Percentiles rank a stretch among this genome's conserved stretches.
phyloP scores from a whole-genome alignment of 2,888 invertebrate species.

The Panzeria rudis region DNA sequence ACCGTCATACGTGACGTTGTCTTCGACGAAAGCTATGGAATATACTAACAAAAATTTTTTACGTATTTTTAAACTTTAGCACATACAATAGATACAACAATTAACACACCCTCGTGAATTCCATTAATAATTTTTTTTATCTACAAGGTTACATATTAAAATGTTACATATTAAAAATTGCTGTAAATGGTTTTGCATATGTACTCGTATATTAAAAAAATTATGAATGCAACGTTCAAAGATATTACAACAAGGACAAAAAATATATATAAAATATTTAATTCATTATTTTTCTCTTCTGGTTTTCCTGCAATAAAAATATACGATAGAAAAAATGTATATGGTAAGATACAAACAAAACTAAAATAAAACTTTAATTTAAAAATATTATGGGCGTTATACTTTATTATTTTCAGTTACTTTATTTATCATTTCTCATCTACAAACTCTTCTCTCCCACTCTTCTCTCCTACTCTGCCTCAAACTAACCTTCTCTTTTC shows the following conservation, averaged over 20 bases:
- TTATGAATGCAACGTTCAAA: too few species aligned
- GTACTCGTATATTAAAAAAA: too few species aligned
- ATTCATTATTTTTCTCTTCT: background rate
- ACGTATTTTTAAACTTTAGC: too few species aligned
- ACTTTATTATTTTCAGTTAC: background rate
- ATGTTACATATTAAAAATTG: too few species aligned
- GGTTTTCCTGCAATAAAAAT: background rate
- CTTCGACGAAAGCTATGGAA: too few species aligned
- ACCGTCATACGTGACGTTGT: too few species aligned
- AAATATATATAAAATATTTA: background rate
- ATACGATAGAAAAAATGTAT: background rate
- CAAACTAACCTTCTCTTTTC: background rate
- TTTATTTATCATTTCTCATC: slow-evolving; percentile 31
- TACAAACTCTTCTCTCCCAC: background rate
- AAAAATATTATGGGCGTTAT: slow-evolving; percentile 48
- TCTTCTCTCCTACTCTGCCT: background rate
- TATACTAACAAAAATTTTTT: too few species aligned
- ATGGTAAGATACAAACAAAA: background rate
- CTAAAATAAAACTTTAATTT: slow-evolving; percentile 38
- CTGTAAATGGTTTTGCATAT: too few species aligned
- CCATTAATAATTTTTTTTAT: too few species aligned
- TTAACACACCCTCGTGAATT: too few species aligned
- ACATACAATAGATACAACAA: too few species aligned
- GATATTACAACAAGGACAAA: background rate
- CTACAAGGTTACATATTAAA: too few species aligned